Base-by-base conservation (phyloP, 2,888 invertebrate genomes). In the Synergus japonicus region DNA sequence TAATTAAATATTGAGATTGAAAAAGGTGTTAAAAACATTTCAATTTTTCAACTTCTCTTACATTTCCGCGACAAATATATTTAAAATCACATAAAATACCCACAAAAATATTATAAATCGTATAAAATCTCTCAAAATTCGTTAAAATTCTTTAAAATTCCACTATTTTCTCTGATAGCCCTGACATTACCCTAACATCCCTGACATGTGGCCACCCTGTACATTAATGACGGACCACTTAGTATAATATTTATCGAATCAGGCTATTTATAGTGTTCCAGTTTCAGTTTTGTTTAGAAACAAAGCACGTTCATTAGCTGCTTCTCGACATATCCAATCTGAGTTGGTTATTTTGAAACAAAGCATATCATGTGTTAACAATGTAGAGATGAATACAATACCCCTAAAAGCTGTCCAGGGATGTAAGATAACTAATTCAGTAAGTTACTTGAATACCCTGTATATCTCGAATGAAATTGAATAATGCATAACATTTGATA, bases 241-340 rank as follows among this genome's bases (percentile, higher is more conserved):
- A 65, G 65, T 65, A 41, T 15, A 9, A 65, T 65, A 41, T 65
- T 65, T 65, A 41, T 8, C 43, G 43, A 65, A 41, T 65, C 37
- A 65, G 43, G n/a, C 41, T n/a, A 41, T 65, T 65, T 65, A 37
- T 65, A 65, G 65, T 65, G 7, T 37, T 37, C 65, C 43, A n/a
- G 65, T 65, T 65, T 46, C 44, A 46, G 44, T 22, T 67, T 44
- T 67, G 67, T 46, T 67, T 46, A 18, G 22, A 67, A 67, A 67
- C 67, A 67, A 67, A 67, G 67, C 67, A 67, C 46, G 18, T 67
- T 67, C 46, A 67, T 46, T 66, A 66, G 66, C 66, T 66, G 66
- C 66, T 66, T 66, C 66, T 66, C 66, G 66, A 66, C 66, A 66
- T 66, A 66, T 66, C 66, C 66, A 66, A 67, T 67, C 44, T 67